Base-by-base conservation (phyloP, 2,888 invertebrate genomes). In the Poecilus cupreus region DNA sequence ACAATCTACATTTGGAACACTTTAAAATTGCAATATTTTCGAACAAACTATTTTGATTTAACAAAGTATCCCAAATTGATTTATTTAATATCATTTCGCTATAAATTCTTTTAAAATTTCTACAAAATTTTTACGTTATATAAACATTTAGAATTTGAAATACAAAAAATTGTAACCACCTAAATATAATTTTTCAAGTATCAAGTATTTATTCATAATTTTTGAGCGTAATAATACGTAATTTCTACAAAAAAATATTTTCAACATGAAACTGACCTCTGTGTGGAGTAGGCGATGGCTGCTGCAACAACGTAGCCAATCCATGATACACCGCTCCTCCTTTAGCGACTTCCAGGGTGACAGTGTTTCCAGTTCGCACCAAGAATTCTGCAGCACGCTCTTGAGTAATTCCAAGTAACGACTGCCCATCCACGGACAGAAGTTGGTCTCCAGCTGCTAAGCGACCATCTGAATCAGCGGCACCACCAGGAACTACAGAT, bases 251-350 rank as follows among this genome's bases (percentile, higher is more conserved):
- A 11, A 13, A 60, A 60, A 54, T 54, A 60, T 13, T 8, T 43
- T 26, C 6, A 60, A 60, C 26, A 60, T 26, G 26, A 79, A 51
- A 88, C 89, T 89, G 90, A 95, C 95, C 95, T 92, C 94, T 91
- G 86, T 93, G 92, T 88, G 94, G 94, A 83, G 94, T 92, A 77
- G 96, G 96, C 85, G 96, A 96, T 10, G 98, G 98, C 88, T 98
- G 97, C 85, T 96, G 96, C 72, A 98, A 91, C 82, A 98, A 91
- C 13, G 97, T 97, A 13, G 98, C 98, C 79, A 99, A 91, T 24
- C 99, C 99, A 90, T 99, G 98, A 88, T 96, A 96, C 86, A 98
- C 95, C 72, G 99, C 99, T 72, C 98, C 99, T 89, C 98, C 98
- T 89, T 99, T 99, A 22, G 98, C 98, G 82, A 99, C 98, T 89